Percentiles rank a stretch among this genome's conserved stretches.
These are phyloP conservation scores for Phragmatobia fuliginosa DNA, from an alignment of 2,888 invertebrate genomes.

Conservation along the genomic window DNA sequence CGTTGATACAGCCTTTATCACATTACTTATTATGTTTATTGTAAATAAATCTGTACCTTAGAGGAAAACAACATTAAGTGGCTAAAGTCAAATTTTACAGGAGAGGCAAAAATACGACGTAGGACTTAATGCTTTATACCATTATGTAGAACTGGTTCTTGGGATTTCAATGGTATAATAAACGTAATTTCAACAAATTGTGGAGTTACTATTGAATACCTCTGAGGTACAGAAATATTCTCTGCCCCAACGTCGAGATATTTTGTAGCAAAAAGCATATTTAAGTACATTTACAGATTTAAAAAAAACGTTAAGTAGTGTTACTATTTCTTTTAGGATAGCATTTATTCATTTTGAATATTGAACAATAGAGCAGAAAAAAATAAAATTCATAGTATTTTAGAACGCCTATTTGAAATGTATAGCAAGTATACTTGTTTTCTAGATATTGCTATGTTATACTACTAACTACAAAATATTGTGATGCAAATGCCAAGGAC, in stretches of 20 bases:
- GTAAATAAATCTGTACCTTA: no score
- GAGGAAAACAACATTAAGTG: no score
- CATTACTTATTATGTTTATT: not conserved
- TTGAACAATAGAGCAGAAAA: no score
- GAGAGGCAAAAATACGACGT: no score
- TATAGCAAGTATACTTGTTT: not conserved
- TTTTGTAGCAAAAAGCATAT: not conserved
- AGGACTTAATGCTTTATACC: no score
- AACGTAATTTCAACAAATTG: no score
- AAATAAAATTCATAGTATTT: not conserved
- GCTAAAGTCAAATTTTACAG: no score
- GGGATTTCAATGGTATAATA: no score
- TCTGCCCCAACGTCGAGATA: not conserved
- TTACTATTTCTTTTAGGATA: not conserved
- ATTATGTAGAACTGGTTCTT: no score
- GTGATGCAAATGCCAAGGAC: not conserved
- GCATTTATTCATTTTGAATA: not conserved
- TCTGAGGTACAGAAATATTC: no score
- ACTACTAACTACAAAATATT: not conserved
- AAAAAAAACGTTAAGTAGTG: not conserved
- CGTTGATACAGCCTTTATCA: not conserved
- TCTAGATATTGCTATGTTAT: constrained; percentile 4
- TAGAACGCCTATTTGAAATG: not conserved
- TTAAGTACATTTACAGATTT: not conserved
- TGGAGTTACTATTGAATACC: no score